Conservation (phyloP, 2,888 invertebrate genomes). For the Folsomia candida region DNA sequence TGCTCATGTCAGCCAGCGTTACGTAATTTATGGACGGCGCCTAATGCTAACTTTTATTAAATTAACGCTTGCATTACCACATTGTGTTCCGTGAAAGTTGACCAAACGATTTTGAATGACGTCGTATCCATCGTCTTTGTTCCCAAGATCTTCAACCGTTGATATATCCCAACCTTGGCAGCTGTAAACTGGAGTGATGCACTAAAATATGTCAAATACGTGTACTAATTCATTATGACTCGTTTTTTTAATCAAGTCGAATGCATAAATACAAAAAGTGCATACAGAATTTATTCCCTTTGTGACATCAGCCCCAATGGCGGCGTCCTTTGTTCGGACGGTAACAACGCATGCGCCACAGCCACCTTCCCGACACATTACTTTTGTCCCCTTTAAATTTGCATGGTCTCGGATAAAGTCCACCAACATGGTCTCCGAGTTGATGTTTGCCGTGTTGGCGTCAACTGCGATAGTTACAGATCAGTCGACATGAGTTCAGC, state of each 20-base stretch:
- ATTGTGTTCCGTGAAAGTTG: conserved; percentile 55
- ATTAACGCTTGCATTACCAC: too few relatives aligned
- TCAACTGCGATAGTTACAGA: too few relatives aligned
- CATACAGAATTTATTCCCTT: conserved; percentile 66
- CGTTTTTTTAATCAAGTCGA: too few relatives aligned
- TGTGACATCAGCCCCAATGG: conserved; percentile 56
- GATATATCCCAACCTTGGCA: conserved; percentile 62
- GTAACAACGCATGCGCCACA: conserved; percentile 63
- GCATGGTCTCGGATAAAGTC: conserved; percentile 64
- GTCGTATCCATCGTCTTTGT: conserved; percentile 52
- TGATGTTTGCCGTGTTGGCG: conserved; percentile 56
- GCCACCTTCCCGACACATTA: conserved; percentile 71
- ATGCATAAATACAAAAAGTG: neutral
- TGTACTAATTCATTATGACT: too few relatives aligned
- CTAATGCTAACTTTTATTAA: neutral
- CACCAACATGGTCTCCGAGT: conserved; percentile 56
- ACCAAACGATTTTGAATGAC: conserved; percentile 54
- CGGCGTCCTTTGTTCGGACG: conserved; percentile 22
- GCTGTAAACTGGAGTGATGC: conserved; percentile 64
- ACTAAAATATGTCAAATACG: conserved; percentile 55
- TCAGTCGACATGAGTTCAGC: too few relatives aligned
- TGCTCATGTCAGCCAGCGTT: neutral
- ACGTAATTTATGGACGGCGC: too few relatives aligned
- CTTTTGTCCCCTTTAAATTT: conserved; percentile 66
- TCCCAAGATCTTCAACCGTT: conserved; percentile 56